Base-by-base conservation (phyloP, 1,140 invertebrate genomes). In the Himalopsyche phryganea region DNA sequence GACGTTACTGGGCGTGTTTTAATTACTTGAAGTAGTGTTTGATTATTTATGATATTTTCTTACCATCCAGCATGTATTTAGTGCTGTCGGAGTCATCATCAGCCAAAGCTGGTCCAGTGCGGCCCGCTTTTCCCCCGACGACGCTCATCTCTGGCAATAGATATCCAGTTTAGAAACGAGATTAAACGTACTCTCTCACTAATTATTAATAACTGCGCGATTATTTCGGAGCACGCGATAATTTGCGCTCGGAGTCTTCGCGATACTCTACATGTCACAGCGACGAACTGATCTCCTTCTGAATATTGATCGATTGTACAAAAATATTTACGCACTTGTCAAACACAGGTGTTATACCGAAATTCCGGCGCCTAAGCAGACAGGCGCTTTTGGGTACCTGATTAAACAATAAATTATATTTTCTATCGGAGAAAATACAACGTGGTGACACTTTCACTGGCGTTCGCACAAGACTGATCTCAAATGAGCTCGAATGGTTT, bases 41-140 rank as follows among this genome's bases (percentile, higher is more conserved):
- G 11, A 15, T 40, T 4, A 5, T 40, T 40, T 40, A 5, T 40
- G 23, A 28, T 28, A 28, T 28, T 9, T 19, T 33, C 61, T 63
- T 54, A 63, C 61, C 61, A 35, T 63, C 61, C 4, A 63, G 56
- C 61, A 63, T 63, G 52, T 63, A 63, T 55, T 56, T 58, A 19
- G 61, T 63, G 47, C 38, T 54, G 33, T 55, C 46, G 11, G 55
- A 14, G 13, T 48, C 45, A 15, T 63, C 61, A 15, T 63, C 61
- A 10, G 44, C 56, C 19, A 50, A 35, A 6, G 15, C 50, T 14
- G 50, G 35, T 2, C 41, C 50, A 11, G 52, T 42, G 11, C 46
- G 56, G 6, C 50, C 51, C 0, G 46, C 35, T 33, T 55, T 59
- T 11, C 51, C 61, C 20, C 51, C 54, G 35, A 52, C 36, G 38